Evolutionary conservation across 2,113 vertebrate genomes (phyloP).

Genomic region (Candoia aspera): DNA sequence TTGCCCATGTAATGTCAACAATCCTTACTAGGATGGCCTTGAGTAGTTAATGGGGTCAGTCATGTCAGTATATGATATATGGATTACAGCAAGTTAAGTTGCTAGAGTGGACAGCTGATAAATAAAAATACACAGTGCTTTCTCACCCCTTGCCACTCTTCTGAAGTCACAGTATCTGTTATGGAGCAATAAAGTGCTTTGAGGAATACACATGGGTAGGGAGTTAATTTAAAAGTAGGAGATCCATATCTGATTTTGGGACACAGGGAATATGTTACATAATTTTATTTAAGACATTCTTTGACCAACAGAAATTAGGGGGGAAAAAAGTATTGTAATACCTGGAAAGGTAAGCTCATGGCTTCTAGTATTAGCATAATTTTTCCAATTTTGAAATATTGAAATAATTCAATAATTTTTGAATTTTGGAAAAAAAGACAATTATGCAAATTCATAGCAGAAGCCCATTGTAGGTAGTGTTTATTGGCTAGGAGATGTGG

Average conservation of each 20-base stretch:
- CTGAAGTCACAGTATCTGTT: conserved; percentile 53
- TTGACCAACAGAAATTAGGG: conserved; percentile 36
- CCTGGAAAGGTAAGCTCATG: not conserved
- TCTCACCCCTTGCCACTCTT: conserved; percentile 46
- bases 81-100: conserved; percentile 76
- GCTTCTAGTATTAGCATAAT: not conserved
- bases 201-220: conserved; percentile 44
- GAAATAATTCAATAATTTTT: too few relatives aligned
- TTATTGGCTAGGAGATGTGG: not conserved
- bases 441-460: not conserved
- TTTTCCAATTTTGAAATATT: not conserved
- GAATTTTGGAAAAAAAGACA: not conserved
- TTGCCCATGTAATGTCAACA: conserved; percentile 59
- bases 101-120: conserved; percentile 75
- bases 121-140: conserved; percentile 78
- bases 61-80: conserved; percentile 79
- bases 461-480: not conserved
- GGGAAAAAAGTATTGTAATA: not conserved
- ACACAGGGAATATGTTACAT: conserved; percentile 1
- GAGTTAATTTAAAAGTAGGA: conserved; percentile 52
- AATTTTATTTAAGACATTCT: conserved; percentile 37
- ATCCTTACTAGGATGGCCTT: conserved; percentile 45
- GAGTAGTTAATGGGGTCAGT: conserved; percentile 65
- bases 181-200: conserved; percentile 46
- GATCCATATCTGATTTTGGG: conserved; percentile 46